A percentile compares a stretch with the other conserved stretches of the same genome.
These are phyloP conservation scores for Forpus xanthops DNA, from an alignment of 2,797 vertebrate species.

Conservation along the genomic window DNA sequence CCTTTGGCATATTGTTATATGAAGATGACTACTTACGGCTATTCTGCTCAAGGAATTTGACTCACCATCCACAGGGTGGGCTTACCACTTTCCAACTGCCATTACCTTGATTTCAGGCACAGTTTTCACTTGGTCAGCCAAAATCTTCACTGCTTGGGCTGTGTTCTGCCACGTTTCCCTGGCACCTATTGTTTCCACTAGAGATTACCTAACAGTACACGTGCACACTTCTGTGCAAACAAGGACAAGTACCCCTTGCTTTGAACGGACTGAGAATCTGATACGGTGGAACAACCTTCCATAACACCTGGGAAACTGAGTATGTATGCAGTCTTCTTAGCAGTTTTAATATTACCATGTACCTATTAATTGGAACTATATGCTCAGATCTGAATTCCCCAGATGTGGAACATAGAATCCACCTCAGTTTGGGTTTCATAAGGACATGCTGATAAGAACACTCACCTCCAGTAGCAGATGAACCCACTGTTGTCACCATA, in stretches of 20 bases:
- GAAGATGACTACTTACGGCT: background rate
- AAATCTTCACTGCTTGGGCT: background rate
- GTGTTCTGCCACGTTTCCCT: background rate
- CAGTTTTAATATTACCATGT: background rate
- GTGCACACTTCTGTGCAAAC: background rate
- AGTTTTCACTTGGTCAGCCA: background rate
- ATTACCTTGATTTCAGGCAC: background rate
- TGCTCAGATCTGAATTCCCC: background rate
- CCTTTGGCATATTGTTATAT: background rate
- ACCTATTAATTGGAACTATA: background rate
- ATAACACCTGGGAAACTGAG: background rate
- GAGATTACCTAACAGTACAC: background rate
- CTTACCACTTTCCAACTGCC: background rate
- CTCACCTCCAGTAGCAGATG: constrained; percentile 78
- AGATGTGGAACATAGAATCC: background rate
- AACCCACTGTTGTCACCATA: constrained; percentile 73
- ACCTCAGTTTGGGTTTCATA: background rate
- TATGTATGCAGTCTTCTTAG: background rate
- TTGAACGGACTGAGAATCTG: background rate
- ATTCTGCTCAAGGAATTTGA: background rate
- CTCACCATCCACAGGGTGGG: background rate
- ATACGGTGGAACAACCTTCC: background rate
- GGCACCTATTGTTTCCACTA: background rate
- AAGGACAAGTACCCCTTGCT: background rate
- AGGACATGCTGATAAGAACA: background rate